Base-by-base conservation (phyloP, 2,113 vertebrate species). In the Scalopus aquaticus region DNA sequence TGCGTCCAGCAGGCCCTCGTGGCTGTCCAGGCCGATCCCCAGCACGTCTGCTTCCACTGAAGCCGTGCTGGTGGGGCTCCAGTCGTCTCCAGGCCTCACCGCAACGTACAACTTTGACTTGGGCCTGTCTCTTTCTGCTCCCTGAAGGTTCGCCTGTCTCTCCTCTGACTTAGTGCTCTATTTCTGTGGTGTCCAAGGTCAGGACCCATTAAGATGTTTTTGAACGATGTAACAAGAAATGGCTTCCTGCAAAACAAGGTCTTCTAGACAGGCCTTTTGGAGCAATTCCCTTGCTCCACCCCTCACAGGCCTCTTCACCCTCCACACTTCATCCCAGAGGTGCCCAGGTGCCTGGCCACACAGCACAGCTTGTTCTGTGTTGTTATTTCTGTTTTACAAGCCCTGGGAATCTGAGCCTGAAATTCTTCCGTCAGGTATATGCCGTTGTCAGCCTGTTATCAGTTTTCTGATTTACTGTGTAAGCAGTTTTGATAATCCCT, bases 401-500 rank as follows among this genome's bases (percentile, higher is more conserved):
- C 86, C 67, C 24, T 1, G 19, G 93, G 93, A 95, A 91, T 92
- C 28, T 88, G 82, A 79, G 97, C 91, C 88, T 73, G 44, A 19
- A 1, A 77, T 81, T 86, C 93, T 69, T 95, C 0, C 39, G 93
- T 97, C 46, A 95, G 95, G 83, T 92, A 62, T 11, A 24, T 74
- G n/a, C 94, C 56, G 2, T 90, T 97, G 96, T 94, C 95, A 96
- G 95, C 95, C 95, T 42, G 42, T 78, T 97, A 96, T 95, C 96
- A 90, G 91, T 90, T 95, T 95, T 91, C 96, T 92, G 95, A 98
- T 87, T 90, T 89, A 93, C 91, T 94, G 96, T 96, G 96, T 96
- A 97, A 98, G 97, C 95, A 95, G 97, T 96, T 98, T 97, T 95
- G 95, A 97, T 97, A 88, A 65, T 95, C 70, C 35, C 95, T 93